Conservation (phyloP, 2,113 vertebrate species). For the Zosterops lateralis region DNA sequence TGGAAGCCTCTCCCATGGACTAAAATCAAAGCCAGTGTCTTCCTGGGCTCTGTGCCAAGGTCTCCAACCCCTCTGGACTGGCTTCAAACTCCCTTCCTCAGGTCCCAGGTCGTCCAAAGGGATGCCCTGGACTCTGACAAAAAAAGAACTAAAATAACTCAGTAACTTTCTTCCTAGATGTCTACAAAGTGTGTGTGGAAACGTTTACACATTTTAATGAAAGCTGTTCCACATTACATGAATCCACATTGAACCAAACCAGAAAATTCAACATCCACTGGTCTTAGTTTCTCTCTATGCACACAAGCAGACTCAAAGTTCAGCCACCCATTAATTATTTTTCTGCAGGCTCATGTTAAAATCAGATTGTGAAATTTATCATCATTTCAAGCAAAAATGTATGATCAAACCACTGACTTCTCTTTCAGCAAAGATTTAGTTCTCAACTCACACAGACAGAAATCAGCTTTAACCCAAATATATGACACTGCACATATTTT, state of each 20-base stretch:
- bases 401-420: neutral
- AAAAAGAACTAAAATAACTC: neutral
- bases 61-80: no score
- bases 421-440: neutral
- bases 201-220: neutral
- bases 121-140: neutral
- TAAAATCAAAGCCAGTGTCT: no score
- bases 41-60: no score
- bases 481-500: neutral
- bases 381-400: neutral
- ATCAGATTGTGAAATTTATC: neutral
- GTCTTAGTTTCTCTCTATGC: neutral
- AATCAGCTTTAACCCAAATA: neutral
- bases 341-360: neutral
- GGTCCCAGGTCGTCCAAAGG: no score
- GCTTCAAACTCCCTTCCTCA: no score
- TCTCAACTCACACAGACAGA: neutral
- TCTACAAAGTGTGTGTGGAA: neutral
- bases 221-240: neutral
- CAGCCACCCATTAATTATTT: neutral
- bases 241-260: neutral
- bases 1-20: no score
- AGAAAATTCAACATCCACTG: neutral
- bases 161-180: neutral
- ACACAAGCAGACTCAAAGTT: neutral